Base-by-base conservation (phyloP, 2,797 vertebrate genomes). In the Orientallactaga sibirica region DNA sequence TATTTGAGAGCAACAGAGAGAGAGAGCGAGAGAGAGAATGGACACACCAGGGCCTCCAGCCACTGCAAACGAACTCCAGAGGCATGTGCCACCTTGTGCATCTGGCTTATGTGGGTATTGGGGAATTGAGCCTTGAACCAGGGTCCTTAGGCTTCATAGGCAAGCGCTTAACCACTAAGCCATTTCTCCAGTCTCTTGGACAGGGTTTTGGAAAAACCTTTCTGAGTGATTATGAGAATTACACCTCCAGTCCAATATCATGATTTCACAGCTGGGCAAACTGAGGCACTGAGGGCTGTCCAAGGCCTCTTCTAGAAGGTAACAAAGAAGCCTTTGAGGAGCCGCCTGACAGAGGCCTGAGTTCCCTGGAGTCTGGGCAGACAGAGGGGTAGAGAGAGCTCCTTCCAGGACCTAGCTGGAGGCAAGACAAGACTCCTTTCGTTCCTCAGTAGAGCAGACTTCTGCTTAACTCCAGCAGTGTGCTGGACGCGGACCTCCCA, bases 221-320 rank as follows among this genome's bases (percentile, higher is more conserved):
- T 16, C 27, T 24, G 87, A 12, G 12, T 80, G 58, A 71, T 76
- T 83, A 22, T 52, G 76, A 61, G 52, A 88, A 82, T 66, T 64
- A 55, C 9, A 12, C 22, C 33, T 83, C 37, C 52, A 18, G n/a
- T 58, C 75, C 70, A 71, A 71, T 27, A n/a, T 48, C 73, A 73
- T 55, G 43, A 41, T 25, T 81, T 80, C 25, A 37, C 14, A 77
- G 16, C 55, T 77, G 75, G 90, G 61, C 79, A 95, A 91, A 88
- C 87, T 29, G 86, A 95, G 95, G 91, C 89, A 77, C 52, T 43
- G 18, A 27, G 19, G 10, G 25, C 29, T 15, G 58, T 52, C 33
- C 61, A 48, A 76, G 82, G 78, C 29, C 52, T 1, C 55, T 73
- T 8, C 29, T 19, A 0, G 9, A 29, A 91, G 11, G 64, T 55